Base-by-base conservation (phyloP, 37 sponge, comb jelly and placozoan genomes). In the Beroe ovata region DNA sequence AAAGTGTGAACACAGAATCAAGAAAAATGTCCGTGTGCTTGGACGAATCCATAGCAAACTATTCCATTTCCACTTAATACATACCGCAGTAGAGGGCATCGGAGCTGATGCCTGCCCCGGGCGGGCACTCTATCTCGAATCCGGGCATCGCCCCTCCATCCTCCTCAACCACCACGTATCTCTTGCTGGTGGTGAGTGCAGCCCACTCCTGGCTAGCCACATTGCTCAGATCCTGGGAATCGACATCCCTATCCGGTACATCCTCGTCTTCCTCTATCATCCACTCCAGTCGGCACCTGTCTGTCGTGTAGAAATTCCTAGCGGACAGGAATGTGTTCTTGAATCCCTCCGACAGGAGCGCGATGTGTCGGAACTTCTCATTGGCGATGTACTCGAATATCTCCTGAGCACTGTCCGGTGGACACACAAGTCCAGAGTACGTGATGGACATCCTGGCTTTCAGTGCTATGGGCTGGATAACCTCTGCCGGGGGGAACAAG, bases 11-110 rank as follows among this genome's bases (percentile, higher is more conserved):
- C n/a, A n/a, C n/a, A n/a, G n/a, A n/a, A n/a, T n/a, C n/a, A n/a
- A n/a, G n/a, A n/a, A n/a, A n/a, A n/a, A n/a, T n/a, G n/a, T n/a
- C n/a, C n/a, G n/a, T n/a, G n/a, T n/a, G n/a, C n/a, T n/a, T n/a
- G n/a, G n/a, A n/a, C n/a, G n/a, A n/a, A n/a, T n/a, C n/a, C n/a
- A n/a, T n/a, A n/a, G n/a, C n/a, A n/a, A n/a, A n/a, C n/a, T n/a
- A n/a, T n/a, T n/a, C n/a, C n/a, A n/a, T n/a, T n/a, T n/a, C n/a
- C n/a, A n/a, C n/a, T n/a, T n/a, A n/a, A n/a, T n/a, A n/a, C n/a
- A n/a, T n/a, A 66, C 32, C 69, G 69, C 69, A 66, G 36, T 66
- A 66, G 35, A 66, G 35, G 35, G 29, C 69, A 14, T 66, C 69
- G 2, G 69, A 66, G 16, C 69, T 66, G 35, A 66, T 18, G 4